Evolutionary conservation across 2,113 vertebrate genomes (phyloP).

Genomic region (Chamaetylas fuelleborni): DNA sequence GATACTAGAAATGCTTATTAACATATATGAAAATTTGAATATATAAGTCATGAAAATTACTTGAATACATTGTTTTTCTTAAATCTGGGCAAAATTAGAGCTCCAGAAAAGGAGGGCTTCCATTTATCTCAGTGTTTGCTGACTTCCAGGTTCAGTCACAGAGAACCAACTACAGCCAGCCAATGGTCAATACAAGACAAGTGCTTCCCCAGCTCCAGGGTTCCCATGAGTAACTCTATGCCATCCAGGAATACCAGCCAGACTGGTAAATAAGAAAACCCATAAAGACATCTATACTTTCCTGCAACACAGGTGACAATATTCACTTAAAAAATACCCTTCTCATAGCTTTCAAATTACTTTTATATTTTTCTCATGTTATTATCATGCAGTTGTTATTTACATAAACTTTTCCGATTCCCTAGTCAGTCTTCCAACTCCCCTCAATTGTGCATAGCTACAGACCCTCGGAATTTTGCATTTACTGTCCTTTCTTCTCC

Average conservation of each 20-base stretch:
- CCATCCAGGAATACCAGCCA: neutral
- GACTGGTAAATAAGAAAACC: neutral
- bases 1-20: neutral
- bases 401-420: neutral
- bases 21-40: neutral
- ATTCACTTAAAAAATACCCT: neutral
- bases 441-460: neutral
- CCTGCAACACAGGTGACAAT: neutral
- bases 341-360: neutral
- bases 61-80: neutral
- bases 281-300: neutral
- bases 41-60: neutral
- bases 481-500: neutral
- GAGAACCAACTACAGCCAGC: neutral
- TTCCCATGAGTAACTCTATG: neutral
- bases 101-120: neutral
- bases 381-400: neutral
- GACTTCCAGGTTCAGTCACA: neutral
- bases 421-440: neutral
- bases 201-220: neutral
- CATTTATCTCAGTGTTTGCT: neutral
- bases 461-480: neutral
- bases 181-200: neutral
- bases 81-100: neutral
- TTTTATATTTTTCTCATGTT: neutral